phyloP scores from a whole-genome alignment of 1,140 invertebrate genomes.

The Danaus plexippus region DNA sequence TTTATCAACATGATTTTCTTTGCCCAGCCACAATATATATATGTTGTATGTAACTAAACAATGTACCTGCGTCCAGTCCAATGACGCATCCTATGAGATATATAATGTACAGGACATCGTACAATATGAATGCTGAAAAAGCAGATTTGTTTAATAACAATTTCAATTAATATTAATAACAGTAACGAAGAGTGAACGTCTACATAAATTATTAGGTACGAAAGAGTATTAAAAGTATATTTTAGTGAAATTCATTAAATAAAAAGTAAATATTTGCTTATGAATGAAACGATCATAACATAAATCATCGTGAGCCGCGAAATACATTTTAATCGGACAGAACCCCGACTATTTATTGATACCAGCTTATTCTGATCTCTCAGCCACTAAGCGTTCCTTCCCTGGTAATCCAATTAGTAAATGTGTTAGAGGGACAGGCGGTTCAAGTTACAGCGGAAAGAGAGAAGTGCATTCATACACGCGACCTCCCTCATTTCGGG shows the following conservation, averaged over 20 bases:
- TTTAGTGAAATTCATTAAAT: no score
- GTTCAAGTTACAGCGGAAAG: constrained; percentile 39
- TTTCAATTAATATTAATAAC: background rate
- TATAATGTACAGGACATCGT: constrained; percentile 7
- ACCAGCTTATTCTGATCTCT: constrained; percentile 34
- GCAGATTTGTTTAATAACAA: background rate
- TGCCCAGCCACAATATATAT: background rate
- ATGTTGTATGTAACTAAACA: background rate
- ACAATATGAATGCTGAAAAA: constrained; percentile 14
- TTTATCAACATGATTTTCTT: background rate
- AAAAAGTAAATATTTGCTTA: no score
- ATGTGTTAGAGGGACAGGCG: constrained; percentile 24
- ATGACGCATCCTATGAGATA: constrained; percentile 1
- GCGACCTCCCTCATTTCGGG: constrained; percentile 36
- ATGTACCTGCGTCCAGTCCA: constrained; percentile 15
- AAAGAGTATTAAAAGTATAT: no score
- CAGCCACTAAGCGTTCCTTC: constrained; percentile 22
- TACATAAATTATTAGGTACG: no score
- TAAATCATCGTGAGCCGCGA: constrained; percentile 18
- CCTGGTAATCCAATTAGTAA: constrained; percentile 35
- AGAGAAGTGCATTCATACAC: constrained; percentile 45
- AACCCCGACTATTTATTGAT: constrained; percentile 30
- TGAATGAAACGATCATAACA: background rate
- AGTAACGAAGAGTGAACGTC: background rate
- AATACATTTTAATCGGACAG: constrained; percentile 27